phyloP scores from a whole-genome alignment of 1,140 invertebrate species.

The Sinonovacula constricta region DNA sequence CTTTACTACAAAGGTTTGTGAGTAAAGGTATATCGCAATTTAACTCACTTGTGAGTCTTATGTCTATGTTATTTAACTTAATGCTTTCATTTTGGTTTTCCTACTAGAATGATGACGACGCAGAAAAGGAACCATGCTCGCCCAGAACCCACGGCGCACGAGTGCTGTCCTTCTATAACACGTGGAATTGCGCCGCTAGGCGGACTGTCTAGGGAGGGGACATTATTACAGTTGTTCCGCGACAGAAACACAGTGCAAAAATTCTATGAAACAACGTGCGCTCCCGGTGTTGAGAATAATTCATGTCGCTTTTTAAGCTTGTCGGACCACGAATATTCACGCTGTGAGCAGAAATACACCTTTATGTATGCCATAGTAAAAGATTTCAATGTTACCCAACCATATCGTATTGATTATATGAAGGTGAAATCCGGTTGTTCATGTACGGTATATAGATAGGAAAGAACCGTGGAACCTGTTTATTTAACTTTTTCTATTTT shows the following conservation, averaged over 20 bases:
- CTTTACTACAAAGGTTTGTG: too few relatives aligned
- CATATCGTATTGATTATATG: slow-evolving; percentile 90
- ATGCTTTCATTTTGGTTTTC: too few relatives aligned
- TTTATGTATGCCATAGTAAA: slow-evolving; percentile 90
- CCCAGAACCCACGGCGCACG: slow-evolving; percentile 19
- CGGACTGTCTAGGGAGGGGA: slow-evolving; percentile 85
- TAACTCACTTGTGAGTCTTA: too few relatives aligned
- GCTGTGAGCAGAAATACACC: slow-evolving; percentile 90
- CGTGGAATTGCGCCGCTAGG: slow-evolving; percentile 88
- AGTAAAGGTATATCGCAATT: too few relatives aligned
- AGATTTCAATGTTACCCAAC: slow-evolving; percentile 77
- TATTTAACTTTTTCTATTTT: too few relatives aligned
- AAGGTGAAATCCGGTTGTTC: slow-evolving; percentile 89
- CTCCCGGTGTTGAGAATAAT: slow-evolving; percentile 84
- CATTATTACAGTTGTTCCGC: slow-evolving; percentile 87
- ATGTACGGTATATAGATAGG: slow-evolving; percentile 78
- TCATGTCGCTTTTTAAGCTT: slow-evolving; percentile 88
- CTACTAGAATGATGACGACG: too few relatives aligned
- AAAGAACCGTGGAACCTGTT: too few relatives aligned
- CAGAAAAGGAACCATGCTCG: too few relatives aligned
- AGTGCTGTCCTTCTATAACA: slow-evolving; percentile 89
- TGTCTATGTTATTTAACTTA: too few relatives aligned
- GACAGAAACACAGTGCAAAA: slow-evolving; percentile 81
- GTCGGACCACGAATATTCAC: slow-evolving; percentile 83
- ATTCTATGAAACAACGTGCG: slow-evolving; percentile 90